Conservation (phyloP, 2,797 vertebrate species). For the Psittacula derbiana region DNA sequence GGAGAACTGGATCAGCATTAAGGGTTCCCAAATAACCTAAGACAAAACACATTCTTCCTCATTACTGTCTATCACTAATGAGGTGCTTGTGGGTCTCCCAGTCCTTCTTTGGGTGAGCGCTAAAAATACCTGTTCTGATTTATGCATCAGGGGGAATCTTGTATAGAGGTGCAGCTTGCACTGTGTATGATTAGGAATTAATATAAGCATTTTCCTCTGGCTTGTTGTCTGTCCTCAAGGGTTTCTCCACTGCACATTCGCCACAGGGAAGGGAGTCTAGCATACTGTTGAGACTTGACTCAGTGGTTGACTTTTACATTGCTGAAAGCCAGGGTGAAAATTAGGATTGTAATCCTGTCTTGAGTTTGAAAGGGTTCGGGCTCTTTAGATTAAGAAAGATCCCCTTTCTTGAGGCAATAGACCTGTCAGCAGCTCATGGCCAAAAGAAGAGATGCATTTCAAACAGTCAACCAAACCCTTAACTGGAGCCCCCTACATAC, state of each 20-base stretch:
- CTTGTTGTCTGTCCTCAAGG: background rate
- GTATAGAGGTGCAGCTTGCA: background rate
- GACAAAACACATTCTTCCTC: background rate
- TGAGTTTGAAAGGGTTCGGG: background rate
- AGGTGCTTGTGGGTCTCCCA: background rate
- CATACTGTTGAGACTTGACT: background rate
- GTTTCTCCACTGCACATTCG: background rate
- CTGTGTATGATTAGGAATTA: background rate
- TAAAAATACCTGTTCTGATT: background rate
- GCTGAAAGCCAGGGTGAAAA: background rate
- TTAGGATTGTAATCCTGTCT: background rate
- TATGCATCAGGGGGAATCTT: background rate
- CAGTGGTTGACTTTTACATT: background rate
- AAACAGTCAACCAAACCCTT: background rate
- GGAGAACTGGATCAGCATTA: conserved; percentile 6
- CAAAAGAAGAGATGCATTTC: background rate
- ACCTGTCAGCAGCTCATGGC: background rate
- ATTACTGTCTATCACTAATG: background rate
- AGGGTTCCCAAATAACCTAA: background rate
- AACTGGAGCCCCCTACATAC: background rate
- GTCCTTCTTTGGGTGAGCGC: background rate
- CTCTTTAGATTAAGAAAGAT: background rate
- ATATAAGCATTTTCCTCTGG: background rate
- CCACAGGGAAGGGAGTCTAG: background rate
- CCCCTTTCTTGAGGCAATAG: background rate